phyloP scores from a whole-genome alignment of 2,888 invertebrate species.

The Pristionchus entomophagus region DNA sequence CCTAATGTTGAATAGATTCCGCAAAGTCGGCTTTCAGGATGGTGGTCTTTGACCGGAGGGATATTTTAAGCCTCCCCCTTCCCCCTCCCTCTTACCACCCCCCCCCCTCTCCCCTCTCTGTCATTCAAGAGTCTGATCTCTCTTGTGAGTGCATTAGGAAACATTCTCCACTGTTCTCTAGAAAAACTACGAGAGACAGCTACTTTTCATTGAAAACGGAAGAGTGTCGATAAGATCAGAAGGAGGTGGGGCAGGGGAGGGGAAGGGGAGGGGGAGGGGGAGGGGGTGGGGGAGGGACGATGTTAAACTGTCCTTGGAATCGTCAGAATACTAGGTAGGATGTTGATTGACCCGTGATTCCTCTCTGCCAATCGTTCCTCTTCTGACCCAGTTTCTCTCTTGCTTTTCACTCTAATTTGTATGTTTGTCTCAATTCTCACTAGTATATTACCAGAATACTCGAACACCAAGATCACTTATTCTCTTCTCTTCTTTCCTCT shows the following conservation, averaged over 20 bases:
- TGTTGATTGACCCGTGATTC: constrained; percentile 19
- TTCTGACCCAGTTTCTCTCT: background rate
- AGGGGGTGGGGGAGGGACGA: background rate
- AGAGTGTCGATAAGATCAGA: constrained; percentile 31
- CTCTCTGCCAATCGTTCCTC: background rate
- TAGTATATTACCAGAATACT: background rate
- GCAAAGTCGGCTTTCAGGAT: no score
- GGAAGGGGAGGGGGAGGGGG: background rate
- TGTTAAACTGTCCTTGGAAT: constrained; percentile 36
- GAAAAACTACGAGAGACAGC: constrained; percentile 31
- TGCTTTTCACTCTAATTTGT: constrained; percentile 14
- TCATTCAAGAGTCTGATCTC: background rate
- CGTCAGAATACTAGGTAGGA: background rate
- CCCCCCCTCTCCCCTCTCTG: background rate
- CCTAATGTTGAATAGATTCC: no score
- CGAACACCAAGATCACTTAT: background rate
- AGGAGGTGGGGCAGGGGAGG: background rate
- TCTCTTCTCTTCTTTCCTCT: background rate
- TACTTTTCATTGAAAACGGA: constrained; percentile 39
- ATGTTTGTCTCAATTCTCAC: background rate
- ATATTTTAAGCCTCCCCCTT: no score
- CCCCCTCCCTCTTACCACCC: no score
- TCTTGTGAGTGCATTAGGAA: background rate
- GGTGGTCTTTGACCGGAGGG: no score
- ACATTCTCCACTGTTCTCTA: background rate